Evolutionary conservation across 2,113 vertebrate genomes (phyloP).

Genomic region (Actinemys pallida): DNA sequence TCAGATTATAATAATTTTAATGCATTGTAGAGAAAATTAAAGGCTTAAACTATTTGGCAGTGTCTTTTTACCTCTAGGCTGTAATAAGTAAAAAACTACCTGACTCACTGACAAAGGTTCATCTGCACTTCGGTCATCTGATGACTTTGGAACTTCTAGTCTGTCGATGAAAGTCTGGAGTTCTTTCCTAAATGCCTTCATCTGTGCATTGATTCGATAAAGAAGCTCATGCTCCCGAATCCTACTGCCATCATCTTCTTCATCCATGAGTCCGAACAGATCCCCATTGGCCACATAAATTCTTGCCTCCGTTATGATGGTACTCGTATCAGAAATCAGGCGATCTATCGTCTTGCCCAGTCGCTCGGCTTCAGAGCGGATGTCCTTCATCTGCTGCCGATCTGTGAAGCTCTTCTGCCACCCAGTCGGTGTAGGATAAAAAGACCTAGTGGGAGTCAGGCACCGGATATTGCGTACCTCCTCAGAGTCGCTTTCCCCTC

Average conservation of each 20-base stretch:
- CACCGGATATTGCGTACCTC: slow-evolving; percentile 97
- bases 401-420: slow-evolving; percentile 95
- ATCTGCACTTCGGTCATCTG: slow-evolving; percentile 89
- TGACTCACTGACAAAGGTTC: slow-evolving; percentile 98
- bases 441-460: slow-evolving; percentile 93
- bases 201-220: slow-evolving; percentile 97
- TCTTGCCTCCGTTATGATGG: slow-evolving; percentile 96
- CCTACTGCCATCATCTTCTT: slow-evolving; percentile 94
- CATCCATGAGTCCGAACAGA: slow-evolving; percentile 93
- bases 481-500: slow-evolving; percentile 96
- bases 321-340: slow-evolving; percentile 96
- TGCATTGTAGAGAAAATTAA: not conserved
- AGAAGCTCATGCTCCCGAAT: slow-evolving; percentile 97
- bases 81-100: slow-evolving; percentile 84
- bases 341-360: slow-evolving; percentile 96
- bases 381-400: slow-evolving; percentile 97
- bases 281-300: slow-evolving; percentile 95
- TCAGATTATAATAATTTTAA: not conserved
- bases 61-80: slow-evolving; percentile 75
- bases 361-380: slow-evolving; percentile 95
- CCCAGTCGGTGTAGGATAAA: slow-evolving; percentile 86
- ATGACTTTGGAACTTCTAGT: slow-evolving; percentile 94
- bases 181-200: slow-evolving; percentile 98
- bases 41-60: slow-evolving; percentile 46
- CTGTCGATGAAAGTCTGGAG: slow-evolving; percentile 97